Evolutionary conservation across 2,797 vertebrate species (phyloP).

Genomic region (Gallinago stenura): DNA sequence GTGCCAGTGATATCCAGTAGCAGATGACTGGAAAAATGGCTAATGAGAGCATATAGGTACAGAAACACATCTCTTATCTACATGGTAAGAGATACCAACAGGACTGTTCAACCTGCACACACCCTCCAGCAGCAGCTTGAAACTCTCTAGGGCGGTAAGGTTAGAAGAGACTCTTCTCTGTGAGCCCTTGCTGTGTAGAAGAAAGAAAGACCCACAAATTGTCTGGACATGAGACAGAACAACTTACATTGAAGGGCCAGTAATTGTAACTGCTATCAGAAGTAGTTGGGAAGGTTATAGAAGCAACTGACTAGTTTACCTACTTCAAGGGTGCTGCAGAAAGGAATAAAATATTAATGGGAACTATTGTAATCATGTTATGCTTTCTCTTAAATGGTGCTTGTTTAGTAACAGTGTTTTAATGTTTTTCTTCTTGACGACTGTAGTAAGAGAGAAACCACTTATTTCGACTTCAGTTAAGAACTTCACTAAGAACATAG

Average conservation of each 20-base stretch:
- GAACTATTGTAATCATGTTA: neutral
- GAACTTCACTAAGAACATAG: neutral
- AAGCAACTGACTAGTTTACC: neutral
- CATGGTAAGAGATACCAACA: neutral
- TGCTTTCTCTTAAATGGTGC: neutral
- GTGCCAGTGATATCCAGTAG: neutral
- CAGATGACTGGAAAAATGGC: neutral
- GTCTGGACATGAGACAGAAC: neutral
- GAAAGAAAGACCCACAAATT: neutral
- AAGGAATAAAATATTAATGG: neutral
- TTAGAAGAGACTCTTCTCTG: neutral
- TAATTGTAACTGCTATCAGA: neutral
- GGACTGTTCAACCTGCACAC: neutral
- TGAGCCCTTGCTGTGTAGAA: neutral
- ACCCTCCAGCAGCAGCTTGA: neutral
- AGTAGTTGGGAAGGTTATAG: neutral
- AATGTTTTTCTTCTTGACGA: neutral
- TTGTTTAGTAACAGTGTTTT: neutral
- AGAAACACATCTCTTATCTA: neutral
- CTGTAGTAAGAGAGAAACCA: neutral
- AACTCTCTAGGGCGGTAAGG: neutral
- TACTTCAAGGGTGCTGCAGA: neutral
- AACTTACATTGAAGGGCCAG: neutral
- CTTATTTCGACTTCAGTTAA: neutral
- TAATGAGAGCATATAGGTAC: neutral